Evolutionary conservation across 1,140 invertebrate species (phyloP).

Genomic region (Akabosia matsudoensis): DNA sequence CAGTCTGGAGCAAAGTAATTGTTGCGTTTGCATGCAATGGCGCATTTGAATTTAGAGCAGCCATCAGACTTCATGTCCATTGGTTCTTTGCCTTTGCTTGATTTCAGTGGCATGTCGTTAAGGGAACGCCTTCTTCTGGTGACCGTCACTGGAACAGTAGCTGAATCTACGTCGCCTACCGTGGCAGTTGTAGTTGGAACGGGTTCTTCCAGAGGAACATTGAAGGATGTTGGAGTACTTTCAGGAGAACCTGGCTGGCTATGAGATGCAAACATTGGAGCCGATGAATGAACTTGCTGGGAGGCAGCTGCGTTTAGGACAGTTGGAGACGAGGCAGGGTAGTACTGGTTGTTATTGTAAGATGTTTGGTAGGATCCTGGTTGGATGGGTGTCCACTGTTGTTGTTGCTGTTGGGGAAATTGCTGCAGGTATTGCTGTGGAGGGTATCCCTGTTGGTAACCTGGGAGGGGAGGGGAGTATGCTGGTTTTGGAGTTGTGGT

Average conservation of each 20-base stretch:
- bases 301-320: neutral
- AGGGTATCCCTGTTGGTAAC: neutral
- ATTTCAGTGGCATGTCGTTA: neutral
- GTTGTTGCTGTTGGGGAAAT: neutral
- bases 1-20: constrained; percentile 10
- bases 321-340: neutral
- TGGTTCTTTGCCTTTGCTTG: neutral
- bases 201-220: neutral
- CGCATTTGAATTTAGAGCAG: neutral
- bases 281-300: neutral
- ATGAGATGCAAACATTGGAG: too few relatives aligned
- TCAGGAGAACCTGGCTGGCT: too few relatives aligned
- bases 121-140: constrained; percentile 5
- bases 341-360: neutral
- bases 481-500: neutral
- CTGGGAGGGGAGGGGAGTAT: neutral
- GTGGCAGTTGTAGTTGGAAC: neutral
- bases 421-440: neutral
- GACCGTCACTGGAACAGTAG: neutral
- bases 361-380: neutral
- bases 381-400: constrained; percentile 5
- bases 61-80: neutral
- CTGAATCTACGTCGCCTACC: neutral
- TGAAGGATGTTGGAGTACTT: neutral
- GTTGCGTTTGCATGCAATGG: neutral